Conservation (phyloP, 2,113 vertebrate genomes). For the Gracilinanus agilis region DNA sequence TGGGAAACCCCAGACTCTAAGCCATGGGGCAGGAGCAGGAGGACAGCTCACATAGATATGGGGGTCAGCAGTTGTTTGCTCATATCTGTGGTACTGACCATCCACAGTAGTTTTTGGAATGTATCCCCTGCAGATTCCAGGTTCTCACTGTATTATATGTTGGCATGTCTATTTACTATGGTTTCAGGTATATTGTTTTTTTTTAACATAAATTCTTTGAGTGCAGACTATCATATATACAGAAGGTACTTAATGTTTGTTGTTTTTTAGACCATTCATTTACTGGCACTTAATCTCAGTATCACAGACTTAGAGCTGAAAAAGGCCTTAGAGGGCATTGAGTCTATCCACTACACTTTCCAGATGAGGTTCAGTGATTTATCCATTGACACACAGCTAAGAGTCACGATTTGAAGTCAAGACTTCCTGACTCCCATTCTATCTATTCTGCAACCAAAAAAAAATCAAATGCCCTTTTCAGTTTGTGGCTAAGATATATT, state of each 20-base stretch:
- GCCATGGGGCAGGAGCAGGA: too few relatives aligned
- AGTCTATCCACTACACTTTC: background rate
- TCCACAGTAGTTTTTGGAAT: too few relatives aligned
- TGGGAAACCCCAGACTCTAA: too few relatives aligned
- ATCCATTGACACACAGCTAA: background rate
- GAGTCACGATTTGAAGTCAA: background rate
- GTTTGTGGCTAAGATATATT: background rate
- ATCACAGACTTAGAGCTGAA: background rate
- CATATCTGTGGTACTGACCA: too few relatives aligned
- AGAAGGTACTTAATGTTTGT: background rate
- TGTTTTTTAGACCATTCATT: background rate
- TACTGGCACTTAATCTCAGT: background rate
- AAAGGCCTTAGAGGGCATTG: background rate
- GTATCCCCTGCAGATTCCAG: too few relatives aligned
- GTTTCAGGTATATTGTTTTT: background rate
- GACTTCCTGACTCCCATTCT: background rate
- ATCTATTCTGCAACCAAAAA: background rate
- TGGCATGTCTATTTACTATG: background rate
- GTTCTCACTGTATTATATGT: background rate
- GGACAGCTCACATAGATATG: too few relatives aligned
- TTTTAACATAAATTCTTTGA: background rate
- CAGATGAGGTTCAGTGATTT: background rate
- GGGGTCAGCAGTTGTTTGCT: too few relatives aligned
- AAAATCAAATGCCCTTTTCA: background rate
- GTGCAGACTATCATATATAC: background rate